A percentile compares a stretch with the other conserved stretches of the same genome.
Conservation (phyloP, 2,888 invertebrate species). For the Dasysyrphus tricinctus region DNA sequence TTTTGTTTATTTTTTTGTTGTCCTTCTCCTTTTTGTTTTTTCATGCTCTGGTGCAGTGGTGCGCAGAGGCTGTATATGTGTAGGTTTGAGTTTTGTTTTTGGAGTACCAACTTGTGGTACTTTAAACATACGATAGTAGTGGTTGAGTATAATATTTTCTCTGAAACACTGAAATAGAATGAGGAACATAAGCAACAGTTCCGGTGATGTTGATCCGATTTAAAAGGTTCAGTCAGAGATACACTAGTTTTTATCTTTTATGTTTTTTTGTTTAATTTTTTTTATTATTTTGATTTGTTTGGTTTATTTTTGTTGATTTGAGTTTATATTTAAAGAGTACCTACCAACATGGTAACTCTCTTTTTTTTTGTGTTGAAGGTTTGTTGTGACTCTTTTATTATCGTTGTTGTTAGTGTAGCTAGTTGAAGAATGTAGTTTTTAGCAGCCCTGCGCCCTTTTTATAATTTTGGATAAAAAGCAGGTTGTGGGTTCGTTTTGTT, state of each 20-base stretch:
- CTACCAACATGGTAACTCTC: background rate
- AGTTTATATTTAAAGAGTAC: constrained; percentile 9
- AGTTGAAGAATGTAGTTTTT: constrained; percentile 2
- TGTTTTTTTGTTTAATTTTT: background rate
- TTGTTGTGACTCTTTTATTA: constrained; percentile 20
- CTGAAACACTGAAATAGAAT: background rate
- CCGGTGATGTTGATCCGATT: constrained; percentile 33
- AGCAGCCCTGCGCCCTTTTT: constrained; percentile 13
- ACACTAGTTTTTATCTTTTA: constrained; percentile 26
- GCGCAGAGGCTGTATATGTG: constrained; percentile 57
- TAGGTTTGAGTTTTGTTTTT: background rate
- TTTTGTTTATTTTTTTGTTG: constrained; percentile 38
- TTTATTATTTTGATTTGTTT: constrained; percentile 19
- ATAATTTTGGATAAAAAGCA: background rate
- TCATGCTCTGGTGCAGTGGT: constrained; percentile 54
- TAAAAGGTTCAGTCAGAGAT: constrained; percentile 20
- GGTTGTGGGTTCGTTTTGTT: constrained; percentile 2
- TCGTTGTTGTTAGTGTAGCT: background rate
- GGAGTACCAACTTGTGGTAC: constrained; percentile 42
- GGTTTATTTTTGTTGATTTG: constrained; percentile 3
- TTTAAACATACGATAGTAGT: constrained; percentile 11
- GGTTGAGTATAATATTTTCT: constrained; percentile 27
- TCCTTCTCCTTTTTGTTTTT: constrained; percentile 1
- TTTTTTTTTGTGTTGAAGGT: background rate
- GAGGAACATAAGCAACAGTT: constrained; percentile 64